Evolutionary conservation across 2,797 vertebrate species (phyloP).

Genomic region (Melanotaenia pygmaea): DNA sequence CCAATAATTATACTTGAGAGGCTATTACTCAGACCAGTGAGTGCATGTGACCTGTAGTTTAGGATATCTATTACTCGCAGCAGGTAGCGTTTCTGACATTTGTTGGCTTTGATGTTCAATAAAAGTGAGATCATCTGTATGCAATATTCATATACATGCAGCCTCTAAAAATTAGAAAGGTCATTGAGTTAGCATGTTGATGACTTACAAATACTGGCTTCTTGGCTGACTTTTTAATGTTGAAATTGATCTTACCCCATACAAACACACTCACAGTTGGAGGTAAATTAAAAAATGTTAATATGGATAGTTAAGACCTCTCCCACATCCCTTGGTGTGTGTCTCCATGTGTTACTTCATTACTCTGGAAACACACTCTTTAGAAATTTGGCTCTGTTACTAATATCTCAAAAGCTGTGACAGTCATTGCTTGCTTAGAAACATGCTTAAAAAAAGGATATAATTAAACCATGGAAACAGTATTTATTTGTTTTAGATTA

Average conservation of each 20-base stretch:
- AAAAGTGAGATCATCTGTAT: constrained; percentile 34
- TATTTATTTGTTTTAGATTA: constrained; percentile 54
- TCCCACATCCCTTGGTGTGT: constrained; percentile 2
- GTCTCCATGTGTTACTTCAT: constrained; percentile 9
- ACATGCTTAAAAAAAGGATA: constrained; percentile 28
- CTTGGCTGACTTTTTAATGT: constrained; percentile 32
- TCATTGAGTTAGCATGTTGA: constrained; percentile 32
- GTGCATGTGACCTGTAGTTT: background rate
- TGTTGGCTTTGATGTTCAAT: constrained; percentile 4
- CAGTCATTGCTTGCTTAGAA: constrained; percentile 48
- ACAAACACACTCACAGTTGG: constrained; percentile 15
- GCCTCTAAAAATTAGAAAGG: constrained; percentile 33
- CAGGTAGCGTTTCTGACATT: constrained; percentile 15
- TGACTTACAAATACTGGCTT: constrained; percentile 34
- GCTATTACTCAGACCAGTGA: constrained; percentile 23
- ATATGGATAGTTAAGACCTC: constrained; percentile 28
- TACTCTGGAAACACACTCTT: constrained; percentile 24
- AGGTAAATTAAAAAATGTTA: constrained; percentile 39
- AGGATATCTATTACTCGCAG: constrained; percentile 9
- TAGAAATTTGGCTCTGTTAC: constrained; percentile 42
- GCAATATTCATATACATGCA: background rate
- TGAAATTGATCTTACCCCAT: constrained; percentile 13
- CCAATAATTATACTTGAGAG: background rate
- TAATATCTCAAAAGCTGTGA: constrained; percentile 42
- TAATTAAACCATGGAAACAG: constrained; percentile 60